Conservation (phyloP, 2,888 invertebrate genomes). For the Andrena bucephala region DNA sequence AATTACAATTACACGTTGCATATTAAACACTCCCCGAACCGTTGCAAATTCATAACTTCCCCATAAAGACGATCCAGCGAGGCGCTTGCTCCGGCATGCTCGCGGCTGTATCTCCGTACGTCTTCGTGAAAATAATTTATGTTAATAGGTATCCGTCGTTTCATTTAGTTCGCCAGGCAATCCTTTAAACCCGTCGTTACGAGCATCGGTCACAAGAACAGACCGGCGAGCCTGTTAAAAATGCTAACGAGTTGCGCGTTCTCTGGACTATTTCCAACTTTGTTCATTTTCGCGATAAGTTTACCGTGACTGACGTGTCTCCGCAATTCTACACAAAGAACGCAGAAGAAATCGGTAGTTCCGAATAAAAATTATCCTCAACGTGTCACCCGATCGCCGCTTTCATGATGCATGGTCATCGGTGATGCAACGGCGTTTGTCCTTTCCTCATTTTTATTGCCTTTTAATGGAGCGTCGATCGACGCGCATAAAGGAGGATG, state of each 20-base stretch:
- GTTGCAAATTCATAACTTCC: not conserved
- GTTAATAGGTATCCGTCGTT: conserved; percentile 17
- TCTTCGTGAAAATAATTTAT: conserved; percentile 17
- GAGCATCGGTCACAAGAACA: conserved; percentile 12
- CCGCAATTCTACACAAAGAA: too few relatives aligned
- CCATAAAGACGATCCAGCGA: not conserved
- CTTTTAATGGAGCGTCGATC: conserved; percentile 1
- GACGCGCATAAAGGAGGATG: not conserved
- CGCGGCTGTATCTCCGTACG: too few relatives aligned
- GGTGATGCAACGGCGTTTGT: conserved; percentile 1
- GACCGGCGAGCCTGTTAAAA: conserved; percentile 17
- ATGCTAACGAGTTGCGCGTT: conserved; percentile 34
- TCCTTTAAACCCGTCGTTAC: not conserved
- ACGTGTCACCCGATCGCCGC: too few relatives aligned
- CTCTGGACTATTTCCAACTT: not conserved
- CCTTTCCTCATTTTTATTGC: conserved; percentile 8
- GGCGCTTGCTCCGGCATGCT: too few relatives aligned
- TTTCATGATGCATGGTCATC: not conserved
- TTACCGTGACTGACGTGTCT: not conserved
- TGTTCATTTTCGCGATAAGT: not conserved
- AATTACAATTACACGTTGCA: not conserved
- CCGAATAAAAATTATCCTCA: too few relatives aligned
- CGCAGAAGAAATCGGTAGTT: too few relatives aligned
- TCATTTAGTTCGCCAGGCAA: not conserved
- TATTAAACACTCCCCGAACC: not conserved